Evolutionary conservation across 2,888 invertebrate genomes (phyloP).

Genomic region (Perizoma flavofasciatum): DNA sequence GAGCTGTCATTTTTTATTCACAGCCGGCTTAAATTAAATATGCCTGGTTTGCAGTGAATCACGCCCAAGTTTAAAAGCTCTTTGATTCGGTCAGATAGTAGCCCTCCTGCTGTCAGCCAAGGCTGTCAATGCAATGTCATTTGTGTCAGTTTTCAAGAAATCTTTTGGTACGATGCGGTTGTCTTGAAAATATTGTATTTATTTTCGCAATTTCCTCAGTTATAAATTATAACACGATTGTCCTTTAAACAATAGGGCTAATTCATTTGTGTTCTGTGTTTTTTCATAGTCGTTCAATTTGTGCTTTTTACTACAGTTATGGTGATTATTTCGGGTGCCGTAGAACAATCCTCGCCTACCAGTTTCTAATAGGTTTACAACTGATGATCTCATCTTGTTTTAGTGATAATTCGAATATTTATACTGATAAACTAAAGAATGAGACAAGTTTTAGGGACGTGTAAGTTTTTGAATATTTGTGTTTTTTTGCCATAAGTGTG

Average conservation of each 20-base stretch:
- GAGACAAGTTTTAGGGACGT: neutral
- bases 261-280: slow-evolving; percentile 53
- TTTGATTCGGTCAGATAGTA: slow-evolving; percentile 26
- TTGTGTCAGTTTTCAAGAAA: slow-evolving; percentile 47
- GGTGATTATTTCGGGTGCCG: slow-evolving; percentile 9
- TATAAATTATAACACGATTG: neutral
- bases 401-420: slow-evolving; percentile 37
- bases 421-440: slow-evolving; percentile 1
- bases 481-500: neutral
- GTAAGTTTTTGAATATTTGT: slow-evolving; percentile 8
- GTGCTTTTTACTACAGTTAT: neutral
- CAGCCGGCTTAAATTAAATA: slow-evolving; percentile 50
- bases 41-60: slow-evolving; percentile 27
- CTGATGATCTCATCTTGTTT: slow-evolving; percentile 57
- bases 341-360: slow-evolving; percentile 20
- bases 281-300: slow-evolving; percentile 11
- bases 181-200: slow-evolving; percentile 39
- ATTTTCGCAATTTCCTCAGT: slow-evolving; percentile 29
- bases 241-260: slow-evolving; percentile 2
- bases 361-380: slow-evolving; percentile 25
- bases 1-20: slow-evolving; percentile 59
- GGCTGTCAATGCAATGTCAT: slow-evolving; percentile 1
- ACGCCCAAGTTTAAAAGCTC: slow-evolving; percentile 23
- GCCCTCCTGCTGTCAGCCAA: slow-evolving; percentile 24
- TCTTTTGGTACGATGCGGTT: slow-evolving; percentile 54